Evolutionary conservation across 2,113 vertebrate species (phyloP).

Genomic region (Alexandromys fortis): DNA sequence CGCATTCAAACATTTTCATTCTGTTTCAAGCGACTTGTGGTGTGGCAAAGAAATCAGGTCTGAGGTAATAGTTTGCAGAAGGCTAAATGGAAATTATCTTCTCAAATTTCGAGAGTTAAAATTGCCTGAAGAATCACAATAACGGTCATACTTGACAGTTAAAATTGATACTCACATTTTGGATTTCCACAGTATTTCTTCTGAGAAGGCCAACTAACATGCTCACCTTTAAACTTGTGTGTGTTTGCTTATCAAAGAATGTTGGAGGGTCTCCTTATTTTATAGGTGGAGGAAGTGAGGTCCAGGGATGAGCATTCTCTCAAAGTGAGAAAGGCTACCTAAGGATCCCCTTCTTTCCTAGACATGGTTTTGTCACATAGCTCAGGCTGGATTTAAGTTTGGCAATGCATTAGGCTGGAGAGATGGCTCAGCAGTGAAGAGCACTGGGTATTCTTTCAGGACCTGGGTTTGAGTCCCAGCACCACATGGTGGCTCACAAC

Average conservation of each 20-base stretch:
- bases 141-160: not conserved
- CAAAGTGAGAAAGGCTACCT: not conserved
- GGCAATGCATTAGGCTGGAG: not conserved
- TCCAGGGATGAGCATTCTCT: not conserved
- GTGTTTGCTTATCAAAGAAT: not conserved
- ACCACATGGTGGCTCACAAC: not conserved
- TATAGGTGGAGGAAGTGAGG: not conserved
- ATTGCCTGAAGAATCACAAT: not conserved
- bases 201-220: not conserved
- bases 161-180: not conserved
- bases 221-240: not conserved
- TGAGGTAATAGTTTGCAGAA: not conserved
- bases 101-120: not conserved
- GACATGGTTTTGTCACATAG: not conserved
- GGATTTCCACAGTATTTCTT: conserved; percentile 16
- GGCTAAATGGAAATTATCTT: not conserved
- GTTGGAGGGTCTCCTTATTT: not conserved
- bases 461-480: not conserved
- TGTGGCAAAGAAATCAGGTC: not conserved
- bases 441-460: not conserved
- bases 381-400: not conserved
- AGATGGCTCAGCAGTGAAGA: not conserved
- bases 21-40: not conserved
- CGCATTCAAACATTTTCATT: conserved; percentile 16
- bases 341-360: not conserved